Base-by-base conservation (phyloP, 2,888 invertebrate species). In the Nomada goodeniana region DNA sequence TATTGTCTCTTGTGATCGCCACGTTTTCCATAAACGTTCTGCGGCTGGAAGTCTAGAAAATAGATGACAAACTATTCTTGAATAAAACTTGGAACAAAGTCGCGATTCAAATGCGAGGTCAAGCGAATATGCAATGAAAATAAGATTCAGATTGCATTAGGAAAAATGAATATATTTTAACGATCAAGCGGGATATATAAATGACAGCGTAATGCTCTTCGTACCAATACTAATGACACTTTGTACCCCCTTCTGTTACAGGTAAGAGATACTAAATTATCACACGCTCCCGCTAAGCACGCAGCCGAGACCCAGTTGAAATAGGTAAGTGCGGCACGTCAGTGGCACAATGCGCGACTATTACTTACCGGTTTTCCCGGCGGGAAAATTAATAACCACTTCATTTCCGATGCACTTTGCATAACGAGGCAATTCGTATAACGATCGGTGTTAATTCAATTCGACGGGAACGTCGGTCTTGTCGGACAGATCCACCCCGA, bases 161-260 rank as follows among this genome's bases (percentile, higher is more conserved):
- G 36, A 36, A 36, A 36, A 36, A 36, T 36, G 36, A 36, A 7
- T 36, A 36, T 36, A 36, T 36, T 36, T 36, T 7, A 36, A 36
- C 7, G 7, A 36, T 36, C 36, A 7, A 36, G 7, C 0, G 7
- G 7, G 36, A 36, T 7, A 36, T 36, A 26, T 4, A 23, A 57
- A 57, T 2, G 13, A 13, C 26, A 20, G 20, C 57, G 29, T 9
- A 5, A 29, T 4, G 18, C 44, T 11, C 2, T n/a, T 0, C n/a
- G 29, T 1, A 71, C n/a, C 3, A 23, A 50, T 50, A 42, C 36
- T 74, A 59, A 74, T 10, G 50, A 1, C 5, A 3, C 1, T 4
- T 53, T 0, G 2, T 26, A n/a, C n/a, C 20, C 44, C 10, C 77
- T 68, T 80, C 29, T 88, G 82, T 89, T 89, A n/a, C 85, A 89